These are phyloP conservation scores for Philaethria dido DNA, from an alignment of 2,888 invertebrate species.

Conservation along the genomic window DNA sequence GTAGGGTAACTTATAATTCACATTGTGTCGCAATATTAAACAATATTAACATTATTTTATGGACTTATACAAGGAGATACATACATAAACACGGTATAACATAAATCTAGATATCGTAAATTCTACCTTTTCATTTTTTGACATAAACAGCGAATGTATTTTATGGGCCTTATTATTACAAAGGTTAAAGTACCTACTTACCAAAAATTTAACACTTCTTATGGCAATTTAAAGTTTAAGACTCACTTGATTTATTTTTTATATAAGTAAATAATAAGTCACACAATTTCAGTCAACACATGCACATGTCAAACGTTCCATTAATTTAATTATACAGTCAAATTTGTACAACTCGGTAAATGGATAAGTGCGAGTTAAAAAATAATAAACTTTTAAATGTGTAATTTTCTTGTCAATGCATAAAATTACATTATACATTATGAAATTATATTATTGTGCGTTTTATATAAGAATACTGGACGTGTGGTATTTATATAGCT, in stretches of 20 bases:
- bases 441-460: constrained; percentile 7
- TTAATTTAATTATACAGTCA: constrained; percentile 26
- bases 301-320: constrained; percentile 1
- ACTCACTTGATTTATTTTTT: neutral
- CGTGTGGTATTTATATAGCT: neutral
- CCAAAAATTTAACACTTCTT: constrained; percentile 10
- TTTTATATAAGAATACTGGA: constrained; percentile 9
- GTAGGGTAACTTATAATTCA: neutral
- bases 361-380: constrained; percentile 8
- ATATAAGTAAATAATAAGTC: constrained; percentile 18
- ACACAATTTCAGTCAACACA: neutral
- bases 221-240: neutral
- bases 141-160: neutral
- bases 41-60: neutral
- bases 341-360: constrained; percentile 11
- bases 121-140: too few species aligned
- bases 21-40: too few species aligned
- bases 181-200: neutral
- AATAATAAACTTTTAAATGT: constrained; percentile 11
- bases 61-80: neutral
- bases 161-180: neutral
- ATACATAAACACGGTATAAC: neutral
- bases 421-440: constrained; percentile 3
- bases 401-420: constrained; percentile 25
- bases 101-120: too few species aligned